Base-by-base conservation (phyloP, 1,140 invertebrate genomes). In the Trachymyrmex septentrionalis region DNA sequence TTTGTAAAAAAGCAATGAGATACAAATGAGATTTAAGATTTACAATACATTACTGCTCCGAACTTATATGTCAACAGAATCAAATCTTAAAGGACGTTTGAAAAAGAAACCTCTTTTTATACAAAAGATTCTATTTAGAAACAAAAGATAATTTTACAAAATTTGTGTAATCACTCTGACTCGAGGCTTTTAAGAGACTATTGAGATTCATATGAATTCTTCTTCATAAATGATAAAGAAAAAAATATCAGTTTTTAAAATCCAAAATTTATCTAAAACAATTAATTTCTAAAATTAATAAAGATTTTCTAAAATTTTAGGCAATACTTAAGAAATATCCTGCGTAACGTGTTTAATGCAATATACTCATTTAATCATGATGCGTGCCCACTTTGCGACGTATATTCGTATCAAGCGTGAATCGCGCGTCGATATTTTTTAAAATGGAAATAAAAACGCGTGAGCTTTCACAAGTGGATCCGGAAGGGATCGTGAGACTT, bases 401-500 rank as follows among this genome's bases (percentile, higher is more conserved):
- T 84, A 61, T 21, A 72, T 66, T n/a, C 19, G 9, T 21, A 21
- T 16, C n/a, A 21, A 24, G 63, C 27, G 48, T 38, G 53, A 69
- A 38, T 61, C 38, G 21, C 55, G 67, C 53, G 78, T 14, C 19
- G 34, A 19, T 61, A 59, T 81, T 61, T 59, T 73, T 72, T 48
- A 30, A 50, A 50, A 73, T 16, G 6, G 21, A 14, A 30, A 30
- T 3, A 30, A 30, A 44, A 50, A 34, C 38, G 19, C 53, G n/a
- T 44, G 64, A 61, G 69, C 34, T 69, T 61, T 72, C 24, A 19
- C 34, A 21, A 82, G 30, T n/a, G 48, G 77, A 81, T 81, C 77
- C 77, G 66, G 30, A 44, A 81, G 63, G 66, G 78, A 71, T 71
- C 38, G 64, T 81, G 66, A 34, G 66, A 81, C 66, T 71, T 81